A percentile compares a stretch with the other conserved stretches of the same genome.
These are phyloP conservation scores for Lepus timidus DNA, from an alignment of 2,113 vertebrate species.

Conservation along the genomic window DNA sequence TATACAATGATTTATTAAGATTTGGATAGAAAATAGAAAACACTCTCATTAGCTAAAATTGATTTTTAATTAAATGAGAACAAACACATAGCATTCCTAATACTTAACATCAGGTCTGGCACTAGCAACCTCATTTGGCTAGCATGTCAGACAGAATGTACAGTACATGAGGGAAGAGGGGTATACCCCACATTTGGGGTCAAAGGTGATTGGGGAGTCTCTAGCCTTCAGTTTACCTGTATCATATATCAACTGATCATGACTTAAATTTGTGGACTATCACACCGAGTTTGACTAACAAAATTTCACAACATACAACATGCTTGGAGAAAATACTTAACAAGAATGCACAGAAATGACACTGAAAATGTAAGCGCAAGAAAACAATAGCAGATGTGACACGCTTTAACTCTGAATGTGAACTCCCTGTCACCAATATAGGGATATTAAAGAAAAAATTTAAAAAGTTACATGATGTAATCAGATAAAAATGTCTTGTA, in stretches of 20 bases:
- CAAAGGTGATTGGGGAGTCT: background rate
- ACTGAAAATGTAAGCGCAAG: background rate
- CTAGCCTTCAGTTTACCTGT: background rate
- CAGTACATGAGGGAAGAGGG: accelerated
- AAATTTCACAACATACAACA: background rate
- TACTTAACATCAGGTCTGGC: background rate
- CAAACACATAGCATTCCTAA: background rate
- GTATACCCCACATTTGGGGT: accelerated
- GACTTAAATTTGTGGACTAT: background rate
- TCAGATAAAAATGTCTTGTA: background rate
- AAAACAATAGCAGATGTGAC: background rate
- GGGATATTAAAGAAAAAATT: background rate
- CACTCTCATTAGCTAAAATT: background rate
- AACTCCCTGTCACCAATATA: background rate
- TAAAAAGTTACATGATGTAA: background rate
- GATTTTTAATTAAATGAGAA: slow-evolving; percentile 31
- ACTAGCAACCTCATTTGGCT: background rate
- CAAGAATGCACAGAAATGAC: background rate
- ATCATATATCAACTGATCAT: background rate
- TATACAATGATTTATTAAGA: background rate
- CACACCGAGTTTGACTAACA: background rate
- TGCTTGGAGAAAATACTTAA: background rate
- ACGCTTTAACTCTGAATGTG: background rate
- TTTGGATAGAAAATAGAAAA: background rate
- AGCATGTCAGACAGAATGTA: accelerated